Conservation (phyloP, 2,888 invertebrate species). For the Leucophenga maculata region DNA sequence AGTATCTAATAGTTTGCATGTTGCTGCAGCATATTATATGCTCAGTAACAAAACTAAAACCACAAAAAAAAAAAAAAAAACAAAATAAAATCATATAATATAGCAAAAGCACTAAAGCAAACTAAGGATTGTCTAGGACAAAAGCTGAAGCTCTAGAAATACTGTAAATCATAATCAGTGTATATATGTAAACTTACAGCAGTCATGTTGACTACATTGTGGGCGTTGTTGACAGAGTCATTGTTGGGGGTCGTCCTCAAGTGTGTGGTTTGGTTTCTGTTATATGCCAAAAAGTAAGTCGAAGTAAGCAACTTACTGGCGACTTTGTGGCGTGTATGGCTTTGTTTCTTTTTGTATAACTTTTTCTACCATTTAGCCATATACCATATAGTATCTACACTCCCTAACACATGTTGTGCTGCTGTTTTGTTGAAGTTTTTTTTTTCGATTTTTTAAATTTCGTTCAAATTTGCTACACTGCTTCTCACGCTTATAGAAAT, state of each 20-base stretch:
- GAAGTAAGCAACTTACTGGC: not conserved
- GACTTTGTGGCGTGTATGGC: no score
- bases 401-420: no score
- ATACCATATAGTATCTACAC: no score
- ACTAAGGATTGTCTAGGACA: conserved; percentile 43
- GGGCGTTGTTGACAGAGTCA: no score
- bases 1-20: no score
- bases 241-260: no score
- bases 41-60: not conserved
- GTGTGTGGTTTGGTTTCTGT: no score
- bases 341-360: no score
- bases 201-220: no score
- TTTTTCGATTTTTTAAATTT: conserved; percentile 21
- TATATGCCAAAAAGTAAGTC: no score
- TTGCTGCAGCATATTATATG: not conserved
- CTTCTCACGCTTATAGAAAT: conserved; percentile 47
- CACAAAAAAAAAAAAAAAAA: conserved; percentile 27
- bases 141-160: conserved; percentile 35
- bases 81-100: conserved; percentile 24
- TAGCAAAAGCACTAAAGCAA: conserved; percentile 26
- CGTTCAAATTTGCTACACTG: conserved; percentile 30
- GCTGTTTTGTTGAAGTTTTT: conserved; percentile 8
- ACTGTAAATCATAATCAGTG: conserved; percentile 32
- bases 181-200: not conserved
- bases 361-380: no score